Evolutionary conservation across 2,113 vertebrate genomes (phyloP).

Genomic region (Chaetodon trifascialis): DNA sequence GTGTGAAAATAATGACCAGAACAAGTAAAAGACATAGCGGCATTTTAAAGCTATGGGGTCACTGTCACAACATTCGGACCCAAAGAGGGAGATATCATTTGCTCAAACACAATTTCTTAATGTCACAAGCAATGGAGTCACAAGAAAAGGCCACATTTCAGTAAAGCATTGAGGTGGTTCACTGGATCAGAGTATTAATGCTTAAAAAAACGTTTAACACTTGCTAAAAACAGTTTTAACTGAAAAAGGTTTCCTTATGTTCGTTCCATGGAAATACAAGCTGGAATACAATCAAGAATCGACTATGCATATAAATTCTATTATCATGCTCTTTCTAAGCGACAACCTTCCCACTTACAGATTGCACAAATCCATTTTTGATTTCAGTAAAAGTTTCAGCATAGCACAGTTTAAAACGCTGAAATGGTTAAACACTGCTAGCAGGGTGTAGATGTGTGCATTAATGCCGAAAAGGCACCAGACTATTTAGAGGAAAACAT

Average conservation of each 20-base stretch:
- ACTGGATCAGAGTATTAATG: no score
- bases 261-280: background rate
- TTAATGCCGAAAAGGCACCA: no score
- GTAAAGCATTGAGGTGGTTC: no score
- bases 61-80: background rate
- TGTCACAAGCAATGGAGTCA: background rate
- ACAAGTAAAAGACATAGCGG: background rate
- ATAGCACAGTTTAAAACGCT: no score
- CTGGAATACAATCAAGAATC: background rate
- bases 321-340: background rate
- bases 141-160: background rate
- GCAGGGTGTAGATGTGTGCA: no score
- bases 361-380: no score
- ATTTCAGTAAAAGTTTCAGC: no score
- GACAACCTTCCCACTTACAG: background rate
- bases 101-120: background rate
- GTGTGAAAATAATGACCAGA: background rate
- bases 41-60: no score
- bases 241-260: background rate
- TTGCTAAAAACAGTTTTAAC: background rate
- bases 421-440: no score
- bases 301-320: background rate
- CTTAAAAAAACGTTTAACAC: background rate
- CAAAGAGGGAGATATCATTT: background rate
- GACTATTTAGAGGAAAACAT: constrained; percentile 3